phyloP scores from a whole-genome alignment of 1,140 invertebrate genomes.

The Pseudomyrmex sp. region DNA sequence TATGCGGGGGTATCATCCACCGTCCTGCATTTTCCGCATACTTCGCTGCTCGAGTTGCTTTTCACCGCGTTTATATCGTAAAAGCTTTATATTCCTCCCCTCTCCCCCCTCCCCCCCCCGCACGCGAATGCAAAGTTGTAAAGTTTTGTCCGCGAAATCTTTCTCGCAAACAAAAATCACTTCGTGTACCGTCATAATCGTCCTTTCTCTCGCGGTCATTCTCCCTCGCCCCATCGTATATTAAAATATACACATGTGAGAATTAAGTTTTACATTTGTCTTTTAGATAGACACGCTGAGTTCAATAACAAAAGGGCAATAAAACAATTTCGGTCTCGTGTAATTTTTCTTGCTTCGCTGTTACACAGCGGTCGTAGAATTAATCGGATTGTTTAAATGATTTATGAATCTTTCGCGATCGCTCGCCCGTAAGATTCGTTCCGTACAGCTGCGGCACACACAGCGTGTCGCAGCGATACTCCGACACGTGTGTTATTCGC shows the following conservation, averaged over 20 bases:
- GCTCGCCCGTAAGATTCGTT: conserved; percentile 17
- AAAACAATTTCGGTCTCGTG: background rate
- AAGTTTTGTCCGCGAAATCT: conserved; percentile 20
- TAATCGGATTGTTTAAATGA: conserved; percentile 49
- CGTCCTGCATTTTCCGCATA: conserved; percentile 44
- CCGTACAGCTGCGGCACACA: background rate
- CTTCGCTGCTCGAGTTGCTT: conserved; percentile 1
- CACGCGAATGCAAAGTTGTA: conserved; percentile 5
- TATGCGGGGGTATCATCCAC: conserved; percentile 34
- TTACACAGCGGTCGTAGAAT: background rate
- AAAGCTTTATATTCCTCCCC: conserved; percentile 10
- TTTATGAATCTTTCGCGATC: conserved; percentile 39
- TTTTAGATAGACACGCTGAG: background rate
- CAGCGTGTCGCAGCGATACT: conserved; percentile 8
- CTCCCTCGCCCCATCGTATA: no score
- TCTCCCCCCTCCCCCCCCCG: background rate
- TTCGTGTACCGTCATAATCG: conserved; percentile 1
- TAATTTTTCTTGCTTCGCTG: background rate
- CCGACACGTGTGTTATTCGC: conserved; percentile 5
- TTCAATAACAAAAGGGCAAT: background rate
- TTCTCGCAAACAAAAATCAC: background rate
- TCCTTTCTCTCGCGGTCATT: background rate
- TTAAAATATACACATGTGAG: background rate
- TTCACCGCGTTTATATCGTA: conserved; percentile 41
- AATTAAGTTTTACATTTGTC: conserved; percentile 16